Evolutionary conservation across 2,888 invertebrate genomes (phyloP).

Genomic region (Liopterus haemorrhoidalis): DNA sequence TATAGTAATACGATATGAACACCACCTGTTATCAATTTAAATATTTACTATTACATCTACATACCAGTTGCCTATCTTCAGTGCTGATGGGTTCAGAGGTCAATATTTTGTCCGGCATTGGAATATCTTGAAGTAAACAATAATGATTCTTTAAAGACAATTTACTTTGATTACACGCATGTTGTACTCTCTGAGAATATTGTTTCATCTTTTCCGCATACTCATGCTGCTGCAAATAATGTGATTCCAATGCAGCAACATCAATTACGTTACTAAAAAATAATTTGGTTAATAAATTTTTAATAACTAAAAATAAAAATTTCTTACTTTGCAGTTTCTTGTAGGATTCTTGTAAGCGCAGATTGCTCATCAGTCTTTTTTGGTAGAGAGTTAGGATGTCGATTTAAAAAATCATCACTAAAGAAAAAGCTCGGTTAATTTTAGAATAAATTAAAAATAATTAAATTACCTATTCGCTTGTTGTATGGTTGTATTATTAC

Average conservation of each 20-base stretch:
- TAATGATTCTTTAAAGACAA: conserved; percentile 44
- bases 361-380: conserved; percentile 87
- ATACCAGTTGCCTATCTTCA: conserved; percentile 68
- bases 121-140: conserved; percentile 64
- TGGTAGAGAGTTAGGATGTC: conserved; percentile 58
- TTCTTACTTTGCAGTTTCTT: conserved; percentile 82
- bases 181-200: conserved; percentile 56
- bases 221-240: conserved; percentile 82
- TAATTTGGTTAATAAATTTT: not conserved
- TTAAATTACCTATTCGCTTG: conserved; percentile 55
- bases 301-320: conserved; percentile 9
- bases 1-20: no score
- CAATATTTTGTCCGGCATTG: conserved; percentile 65
- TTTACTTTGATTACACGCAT: conserved; percentile 48
- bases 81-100: conserved; percentile 54
- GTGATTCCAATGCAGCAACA: conserved; percentile 85
- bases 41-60: no score
- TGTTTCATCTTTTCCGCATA: conserved; percentile 74
- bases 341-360: conserved; percentile 80
- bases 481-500: conserved; percentile 65
- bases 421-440: conserved; percentile 31
- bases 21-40: no score
- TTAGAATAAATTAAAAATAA: conserved; percentile 14
- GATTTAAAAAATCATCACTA: conserved; percentile 61
- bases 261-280: conserved; percentile 80